Evolutionary conservation across 2,113 vertebrate species (phyloP), one percentile per base, ranked within the genome.

Genomic region (Embiotoca jacksoni): DNA sequence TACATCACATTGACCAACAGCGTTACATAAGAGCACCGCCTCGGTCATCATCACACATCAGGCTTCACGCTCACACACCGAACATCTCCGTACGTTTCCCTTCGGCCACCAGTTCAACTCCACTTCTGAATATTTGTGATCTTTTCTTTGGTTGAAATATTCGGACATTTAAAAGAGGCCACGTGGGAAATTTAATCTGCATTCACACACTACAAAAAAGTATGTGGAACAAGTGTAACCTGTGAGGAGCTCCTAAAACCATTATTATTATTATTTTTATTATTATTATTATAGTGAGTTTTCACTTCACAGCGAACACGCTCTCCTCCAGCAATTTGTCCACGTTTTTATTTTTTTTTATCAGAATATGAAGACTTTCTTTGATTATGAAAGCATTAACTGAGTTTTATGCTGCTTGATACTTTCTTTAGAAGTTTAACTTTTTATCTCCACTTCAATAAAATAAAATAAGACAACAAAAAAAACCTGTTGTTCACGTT

Each of bases 1-100:
- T 75, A 62, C 77, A 81, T 78, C 81, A 83, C 67, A 58, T 75
- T 58, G 74, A 44, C 35, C 61, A 23, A 23, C 23, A 62, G 58
- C 33, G 54, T 86, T 86, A 75, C 76, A 58, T 84, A 84, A 86
- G 30, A 62, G 53, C 77, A 37, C 72, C 50, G 61, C 36, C 72
- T 64, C 57, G 36, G 46, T 71, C 61, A 61, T 65, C 59, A 37
- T 71, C 80, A 23, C 66, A 23, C 56, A 71, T 23, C 52, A 30
- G 23, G 23, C 23, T 23, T 73, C 65, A 53, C 10, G 13, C 63
- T 44, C 58, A 54, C n/a, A 37, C 47, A 37, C 7, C 5, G 50
- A 23, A 23, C 23, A 23, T 23, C 23, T 23, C 23, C 23, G 23
- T 23, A 23, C 23, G 23, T 23, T 23, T 23, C 23, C 23, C 23